phyloP scores from a whole-genome alignment of 1,140 invertebrate genomes.

The Drosophila neocordata region DNA sequence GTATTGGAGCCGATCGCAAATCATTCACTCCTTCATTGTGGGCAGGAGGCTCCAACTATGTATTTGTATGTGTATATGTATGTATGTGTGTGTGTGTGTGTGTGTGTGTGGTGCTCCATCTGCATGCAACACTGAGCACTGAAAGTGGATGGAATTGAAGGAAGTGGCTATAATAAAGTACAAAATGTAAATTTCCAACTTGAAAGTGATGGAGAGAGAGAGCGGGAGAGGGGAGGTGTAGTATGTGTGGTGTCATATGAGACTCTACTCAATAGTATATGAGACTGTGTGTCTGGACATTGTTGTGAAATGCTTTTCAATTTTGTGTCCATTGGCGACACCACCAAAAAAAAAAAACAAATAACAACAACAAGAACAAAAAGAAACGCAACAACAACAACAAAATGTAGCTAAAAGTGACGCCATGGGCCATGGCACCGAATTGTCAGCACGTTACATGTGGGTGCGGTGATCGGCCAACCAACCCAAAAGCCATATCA shows the following conservation, averaged over 20 bases:
- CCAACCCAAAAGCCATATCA: conserved; percentile 6
- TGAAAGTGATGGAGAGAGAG: conserved; percentile 17
- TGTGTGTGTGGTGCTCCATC: neutral
- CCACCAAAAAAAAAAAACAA: conserved; percentile 60
- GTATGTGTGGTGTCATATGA: conserved; percentile 43
- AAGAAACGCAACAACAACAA: conserved; percentile 25
- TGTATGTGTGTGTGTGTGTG: neutral
- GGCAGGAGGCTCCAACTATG: neutral
- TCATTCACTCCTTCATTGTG: conserved; percentile 30
- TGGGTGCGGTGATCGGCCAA: conserved; percentile 74
- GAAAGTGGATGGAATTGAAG: conserved; percentile 37
- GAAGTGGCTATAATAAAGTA: conserved; percentile 69
- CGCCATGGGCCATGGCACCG: conserved; percentile 43
- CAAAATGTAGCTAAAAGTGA: conserved; percentile 43
- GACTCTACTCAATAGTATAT: conserved; percentile 17
- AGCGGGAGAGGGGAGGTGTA: conserved; percentile 24
- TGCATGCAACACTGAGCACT: conserved; percentile 64
- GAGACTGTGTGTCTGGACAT: conserved; percentile 51
- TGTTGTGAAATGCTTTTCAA: conserved; percentile 77
- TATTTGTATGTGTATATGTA: no score
- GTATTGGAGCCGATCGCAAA: conserved; percentile 15
- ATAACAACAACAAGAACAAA: conserved; percentile 59
- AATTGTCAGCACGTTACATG: conserved; percentile 58
- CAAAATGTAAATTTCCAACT: conserved; percentile 67
- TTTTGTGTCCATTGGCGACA: conserved; percentile 76